Conservation (phyloP, 2,797 vertebrate genomes). For the Rhinella marina region DNA sequence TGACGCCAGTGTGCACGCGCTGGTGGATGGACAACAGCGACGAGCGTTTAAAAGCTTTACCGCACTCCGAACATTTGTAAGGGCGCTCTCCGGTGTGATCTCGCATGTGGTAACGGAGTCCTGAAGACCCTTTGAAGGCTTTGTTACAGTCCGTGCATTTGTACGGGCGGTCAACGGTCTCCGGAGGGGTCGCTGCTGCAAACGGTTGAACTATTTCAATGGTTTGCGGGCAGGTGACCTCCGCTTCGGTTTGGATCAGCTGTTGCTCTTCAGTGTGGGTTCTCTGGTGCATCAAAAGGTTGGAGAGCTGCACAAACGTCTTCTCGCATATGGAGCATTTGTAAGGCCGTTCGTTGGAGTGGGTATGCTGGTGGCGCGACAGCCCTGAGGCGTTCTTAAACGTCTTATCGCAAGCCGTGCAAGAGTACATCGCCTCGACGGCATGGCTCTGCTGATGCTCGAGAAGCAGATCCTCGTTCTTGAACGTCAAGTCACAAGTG, state of each 20-base stretch:
- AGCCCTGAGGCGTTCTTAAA: constrained; percentile 88
- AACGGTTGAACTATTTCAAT: constrained; percentile 52
- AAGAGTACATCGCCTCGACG: constrained; percentile 71
- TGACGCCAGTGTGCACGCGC: constrained; percentile 75
- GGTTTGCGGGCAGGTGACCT: constrained; percentile 82
- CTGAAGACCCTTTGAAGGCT: constrained; percentile 84
- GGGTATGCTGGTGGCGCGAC: constrained; percentile 85
- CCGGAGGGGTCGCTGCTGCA: constrained; percentile 21
- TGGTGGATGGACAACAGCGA: constrained; percentile 91
- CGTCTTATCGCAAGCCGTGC: constrained; percentile 85
- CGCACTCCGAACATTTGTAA: constrained; percentile 80
- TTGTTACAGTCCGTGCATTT: constrained; percentile 83
- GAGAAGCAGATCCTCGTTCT: constrained; percentile 81
- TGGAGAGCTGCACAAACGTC: constrained; percentile 84
- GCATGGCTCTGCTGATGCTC: constrained; percentile 83
- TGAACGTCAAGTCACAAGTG: constrained; percentile 85
- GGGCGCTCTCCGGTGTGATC: constrained; percentile 84
- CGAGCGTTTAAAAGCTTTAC: constrained; percentile 91
- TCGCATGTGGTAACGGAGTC: constrained; percentile 81
- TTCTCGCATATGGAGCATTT: constrained; percentile 88
- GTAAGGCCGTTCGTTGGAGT: constrained; percentile 71
- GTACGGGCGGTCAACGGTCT: constrained; percentile 77
- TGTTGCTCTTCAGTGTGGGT: constrained; percentile 89
- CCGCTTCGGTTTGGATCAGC: constrained; percentile 85
- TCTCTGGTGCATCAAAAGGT: constrained; percentile 89